phyloP scores from a whole-genome alignment of 2,888 invertebrate genomes.

The Exephanes ischioxanthus region DNA sequence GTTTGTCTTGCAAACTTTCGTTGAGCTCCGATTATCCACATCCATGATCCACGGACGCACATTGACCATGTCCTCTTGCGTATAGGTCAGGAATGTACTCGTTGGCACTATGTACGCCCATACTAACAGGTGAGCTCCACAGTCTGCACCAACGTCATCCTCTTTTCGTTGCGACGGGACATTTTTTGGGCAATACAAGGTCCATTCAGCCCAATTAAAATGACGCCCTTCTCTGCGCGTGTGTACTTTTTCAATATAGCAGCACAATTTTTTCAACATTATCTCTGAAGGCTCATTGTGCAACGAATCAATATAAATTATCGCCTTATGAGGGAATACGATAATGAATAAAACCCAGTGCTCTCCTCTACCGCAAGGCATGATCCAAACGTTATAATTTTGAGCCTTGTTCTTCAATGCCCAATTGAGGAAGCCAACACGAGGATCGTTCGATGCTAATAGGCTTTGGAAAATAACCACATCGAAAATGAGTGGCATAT shows the following conservation, averaged over 20 bases:
- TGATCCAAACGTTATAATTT: conserved; percentile 24
- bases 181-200: conserved; percentile 22
- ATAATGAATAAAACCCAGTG: conserved; percentile 27
- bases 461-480: conserved; percentile 12
- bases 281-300: conserved; percentile 12
- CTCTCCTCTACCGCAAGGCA: conserved; percentile 9
- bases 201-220: conserved; percentile 34
- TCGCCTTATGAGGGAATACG: conserved; percentile 30
- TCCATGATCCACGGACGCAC: conserved; percentile 22
- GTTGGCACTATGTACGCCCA: conserved; percentile 22
- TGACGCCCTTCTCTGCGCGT: conserved; percentile 27
- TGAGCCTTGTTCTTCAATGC: conserved; percentile 10
- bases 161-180: background rate
- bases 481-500: conserved; percentile 9
- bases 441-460: background rate
- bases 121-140: conserved; percentile 18
- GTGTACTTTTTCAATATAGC: conserved; percentile 28
- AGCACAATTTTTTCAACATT: background rate
- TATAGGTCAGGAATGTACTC: background rate
- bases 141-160: conserved; percentile 12
- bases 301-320: conserved; percentile 33
- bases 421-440: conserved; percentile 27
- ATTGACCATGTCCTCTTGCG: conserved; percentile 9
- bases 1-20: background rate
- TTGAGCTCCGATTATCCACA: conserved; percentile 16